A percentile compares a stretch with the other conserved stretches of the same genome.
These are phyloP conservation scores for Spizella passerina DNA, from an alignment of 2,797 vertebrate species.

Conservation along the genomic window DNA sequence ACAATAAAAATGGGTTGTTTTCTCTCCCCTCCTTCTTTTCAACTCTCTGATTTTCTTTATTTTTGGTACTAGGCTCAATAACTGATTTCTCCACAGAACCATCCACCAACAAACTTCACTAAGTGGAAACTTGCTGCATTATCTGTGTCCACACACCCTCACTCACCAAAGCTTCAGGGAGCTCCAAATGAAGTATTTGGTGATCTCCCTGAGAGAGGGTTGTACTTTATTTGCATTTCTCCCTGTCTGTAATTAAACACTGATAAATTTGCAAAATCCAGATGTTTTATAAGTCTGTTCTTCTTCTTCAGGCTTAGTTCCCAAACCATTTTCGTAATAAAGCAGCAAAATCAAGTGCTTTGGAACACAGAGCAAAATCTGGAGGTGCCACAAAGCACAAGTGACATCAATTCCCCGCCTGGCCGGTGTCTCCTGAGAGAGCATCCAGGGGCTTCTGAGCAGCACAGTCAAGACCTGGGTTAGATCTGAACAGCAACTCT, in stretches of 20 bases:
- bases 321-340: not conserved
- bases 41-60: conserved; percentile 5
- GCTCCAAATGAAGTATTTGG: not conserved
- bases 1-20: not conserved
- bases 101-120: not conserved
- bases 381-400: not conserved
- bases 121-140: not conserved
- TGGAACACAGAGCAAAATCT: not conserved
- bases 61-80: not conserved
- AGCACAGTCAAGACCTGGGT: not conserved
- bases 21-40: not conserved
- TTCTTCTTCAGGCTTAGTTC: not conserved
- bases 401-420: not conserved
- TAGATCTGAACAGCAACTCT: not conserved
- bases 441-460: not conserved
- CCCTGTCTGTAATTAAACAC: not conserved
- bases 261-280: not conserved
- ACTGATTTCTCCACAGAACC: not conserved
- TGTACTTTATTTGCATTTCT: not conserved
- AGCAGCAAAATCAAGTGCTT: not conserved
- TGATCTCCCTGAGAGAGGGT: not conserved
- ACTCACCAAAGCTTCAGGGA: not conserved
- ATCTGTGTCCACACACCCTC: not conserved
- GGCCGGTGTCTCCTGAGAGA: not conserved
- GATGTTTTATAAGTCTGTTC: not conserved